Conservation (phyloP, 2,113 vertebrate genomes). For the Oryctolagus cuniculus region DNA sequence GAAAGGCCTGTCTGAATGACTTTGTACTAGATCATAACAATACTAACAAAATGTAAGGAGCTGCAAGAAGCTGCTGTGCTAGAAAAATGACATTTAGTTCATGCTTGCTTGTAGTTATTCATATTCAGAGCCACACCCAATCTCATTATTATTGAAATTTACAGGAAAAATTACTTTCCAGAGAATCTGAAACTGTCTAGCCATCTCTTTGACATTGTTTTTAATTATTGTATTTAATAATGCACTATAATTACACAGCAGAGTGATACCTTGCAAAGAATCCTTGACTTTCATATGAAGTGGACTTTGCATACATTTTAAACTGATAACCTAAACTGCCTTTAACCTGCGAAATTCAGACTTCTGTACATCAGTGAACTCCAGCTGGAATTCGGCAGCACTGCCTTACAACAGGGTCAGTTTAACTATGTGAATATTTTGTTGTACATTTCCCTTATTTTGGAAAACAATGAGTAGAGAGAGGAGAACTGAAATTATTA, state of each 20-base stretch:
- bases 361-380: not conserved
- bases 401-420: not conserved
- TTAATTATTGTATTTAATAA: constrained; percentile 12
- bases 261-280: not conserved
- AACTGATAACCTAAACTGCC: not conserved
- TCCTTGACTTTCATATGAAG: not conserved
- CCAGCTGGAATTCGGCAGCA: not conserved
- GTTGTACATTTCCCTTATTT: constrained; percentile 5
- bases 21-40: constrained; percentile 7
- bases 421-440: not conserved
- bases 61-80: not conserved
- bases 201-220: constrained; percentile 1
- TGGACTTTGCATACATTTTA: not conserved
- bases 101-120: constrained; percentile 5
- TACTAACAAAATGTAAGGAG: not conserved
- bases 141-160: constrained; percentile 11
- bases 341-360: constrained; percentile 4
- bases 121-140: not conserved
- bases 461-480: not conserved
- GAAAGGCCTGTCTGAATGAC: constrained; percentile 7
- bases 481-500: constrained; percentile 16
- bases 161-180: not conserved
- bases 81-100: not conserved
- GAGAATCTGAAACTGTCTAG: constrained; percentile 29
- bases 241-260: not conserved